Percentiles rank a stretch among this genome's conserved stretches.
Evolutionary conservation across 2,888 invertebrate genomes (phyloP).

Genomic region (Choreutis nemorana): DNA sequence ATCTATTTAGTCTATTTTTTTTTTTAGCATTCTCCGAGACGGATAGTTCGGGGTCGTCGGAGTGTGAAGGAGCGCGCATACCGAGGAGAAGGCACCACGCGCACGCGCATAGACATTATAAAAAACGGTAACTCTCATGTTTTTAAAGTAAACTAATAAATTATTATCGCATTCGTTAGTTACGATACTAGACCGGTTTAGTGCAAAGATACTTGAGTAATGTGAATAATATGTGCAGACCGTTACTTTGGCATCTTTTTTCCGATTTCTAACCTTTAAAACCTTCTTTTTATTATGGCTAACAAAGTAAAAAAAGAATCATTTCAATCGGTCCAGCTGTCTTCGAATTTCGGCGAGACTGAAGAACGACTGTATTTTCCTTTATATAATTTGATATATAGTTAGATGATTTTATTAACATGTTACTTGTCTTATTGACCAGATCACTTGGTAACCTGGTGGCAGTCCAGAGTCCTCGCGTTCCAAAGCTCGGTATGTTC

Average conservation of each 20-base stretch:
- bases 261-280: too few relatives aligned
- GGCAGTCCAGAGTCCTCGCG: slow-evolving; percentile 86
- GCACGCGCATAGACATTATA: slow-evolving; percentile 48
- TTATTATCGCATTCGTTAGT: too few relatives aligned
- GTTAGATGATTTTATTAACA: neutral
- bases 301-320: too few relatives aligned
- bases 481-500: slow-evolving; percentile 75
- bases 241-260: too few relatives aligned
- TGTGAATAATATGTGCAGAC: too few relatives aligned
- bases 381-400: neutral
- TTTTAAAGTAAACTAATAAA: too few relatives aligned
- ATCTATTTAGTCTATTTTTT: neutral
- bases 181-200: too few relatives aligned
- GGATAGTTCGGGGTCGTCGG: slow-evolving; percentile 82
- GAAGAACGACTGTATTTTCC: too few relatives aligned
- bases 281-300: too few relatives aligned
- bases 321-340: too few relatives aligned
- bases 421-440: slow-evolving; percentile 10
- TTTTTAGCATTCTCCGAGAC: slow-evolving; percentile 83
- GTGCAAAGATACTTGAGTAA: too few relatives aligned
- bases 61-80: slow-evolving; percentile 7
- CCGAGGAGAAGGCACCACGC: slow-evolving; percentile 27
- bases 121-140: slow-evolving; percentile 47
- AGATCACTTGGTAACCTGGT: slow-evolving; percentile 62
- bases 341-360: too few relatives aligned